Conservation (phyloP, 2,888 invertebrate genomes). For the Eledone cirrhosa region DNA sequence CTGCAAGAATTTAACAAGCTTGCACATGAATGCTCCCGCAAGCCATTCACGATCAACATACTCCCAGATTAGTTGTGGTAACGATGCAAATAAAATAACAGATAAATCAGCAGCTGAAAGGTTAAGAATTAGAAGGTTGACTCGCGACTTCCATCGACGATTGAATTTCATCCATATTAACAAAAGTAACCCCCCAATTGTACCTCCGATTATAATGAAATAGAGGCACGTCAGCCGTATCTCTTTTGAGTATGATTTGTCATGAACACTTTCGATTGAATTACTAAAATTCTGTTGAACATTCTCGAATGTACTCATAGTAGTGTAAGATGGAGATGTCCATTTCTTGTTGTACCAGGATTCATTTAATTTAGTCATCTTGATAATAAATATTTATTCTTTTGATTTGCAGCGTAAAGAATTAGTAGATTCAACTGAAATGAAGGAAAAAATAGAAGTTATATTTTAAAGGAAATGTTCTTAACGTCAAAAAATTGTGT, state of each 20-base stretch:
- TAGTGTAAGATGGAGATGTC: too few species aligned
- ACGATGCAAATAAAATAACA: conserved; percentile 60
- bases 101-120: conserved; percentile 62
- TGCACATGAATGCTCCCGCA: conserved; percentile 62
- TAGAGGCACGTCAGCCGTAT: conserved; percentile 53
- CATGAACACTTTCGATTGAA: conserved; percentile 47
- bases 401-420: too few species aligned
- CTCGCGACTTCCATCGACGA: conserved; percentile 49
- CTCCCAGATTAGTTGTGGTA: conserved; percentile 64
- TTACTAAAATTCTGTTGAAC: too few species aligned
- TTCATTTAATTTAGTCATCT: too few species aligned
- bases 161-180: conserved; percentile 60
- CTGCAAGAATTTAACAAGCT: conserved; percentile 63
- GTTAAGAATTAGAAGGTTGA: conserved; percentile 64
- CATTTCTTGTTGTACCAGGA: too few species aligned
- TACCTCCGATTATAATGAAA: conserved; percentile 53
- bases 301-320: too few species aligned
- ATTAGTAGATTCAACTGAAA: too few species aligned
- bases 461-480: too few species aligned
- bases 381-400: too few species aligned
- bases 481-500: too few species aligned
- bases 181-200: conserved; percentile 57
- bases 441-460: too few species aligned
- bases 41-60: conserved; percentile 59
- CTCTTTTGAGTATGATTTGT: conserved; percentile 51